phyloP scores from a whole-genome alignment of 2,797 vertebrate genomes.

The Trichosurus vulpecula region DNA sequence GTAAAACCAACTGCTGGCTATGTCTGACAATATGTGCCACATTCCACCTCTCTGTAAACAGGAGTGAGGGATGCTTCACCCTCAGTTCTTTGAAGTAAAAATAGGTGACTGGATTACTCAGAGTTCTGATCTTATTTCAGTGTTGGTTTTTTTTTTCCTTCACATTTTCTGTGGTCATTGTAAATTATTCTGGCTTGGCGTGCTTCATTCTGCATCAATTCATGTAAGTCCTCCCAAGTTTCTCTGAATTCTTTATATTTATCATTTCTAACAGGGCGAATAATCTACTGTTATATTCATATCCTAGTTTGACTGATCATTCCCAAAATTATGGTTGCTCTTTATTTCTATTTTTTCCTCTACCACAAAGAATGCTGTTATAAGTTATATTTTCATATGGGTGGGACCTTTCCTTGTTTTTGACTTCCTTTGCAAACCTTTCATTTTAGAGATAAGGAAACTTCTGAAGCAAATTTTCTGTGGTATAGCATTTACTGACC shows the following conservation, averaged over 20 bases:
- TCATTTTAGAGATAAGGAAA: slow-evolving; percentile 16
- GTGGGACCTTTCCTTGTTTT: not conserved
- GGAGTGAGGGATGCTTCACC: not conserved
- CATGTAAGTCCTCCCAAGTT: not conserved
- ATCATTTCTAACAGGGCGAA: not conserved
- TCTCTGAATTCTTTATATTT: not conserved
- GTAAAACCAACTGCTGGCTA: not conserved
- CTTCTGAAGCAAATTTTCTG: not conserved
- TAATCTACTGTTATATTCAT: not conserved
- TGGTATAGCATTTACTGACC: not conserved
- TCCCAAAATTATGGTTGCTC: not conserved
- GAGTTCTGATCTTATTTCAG: not conserved
- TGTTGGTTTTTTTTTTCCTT: not conserved
- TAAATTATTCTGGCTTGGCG: not conserved
- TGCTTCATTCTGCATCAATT: not conserved
- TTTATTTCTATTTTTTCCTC: not conserved
- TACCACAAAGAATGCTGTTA: not conserved
- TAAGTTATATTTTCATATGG: not conserved
- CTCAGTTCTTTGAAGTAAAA: not conserved
- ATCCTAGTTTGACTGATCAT: too few species aligned
- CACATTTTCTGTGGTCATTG: not conserved
- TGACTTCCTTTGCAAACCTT: not conserved
- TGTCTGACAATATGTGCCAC: not conserved
- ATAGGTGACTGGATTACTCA: not conserved
- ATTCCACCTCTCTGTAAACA: not conserved